A percentile compares a stretch with the other conserved stretches of the same genome.
Evolutionary conservation across 2,888 invertebrate species (phyloP).

Genomic region (Alloplasta piceator): DNA sequence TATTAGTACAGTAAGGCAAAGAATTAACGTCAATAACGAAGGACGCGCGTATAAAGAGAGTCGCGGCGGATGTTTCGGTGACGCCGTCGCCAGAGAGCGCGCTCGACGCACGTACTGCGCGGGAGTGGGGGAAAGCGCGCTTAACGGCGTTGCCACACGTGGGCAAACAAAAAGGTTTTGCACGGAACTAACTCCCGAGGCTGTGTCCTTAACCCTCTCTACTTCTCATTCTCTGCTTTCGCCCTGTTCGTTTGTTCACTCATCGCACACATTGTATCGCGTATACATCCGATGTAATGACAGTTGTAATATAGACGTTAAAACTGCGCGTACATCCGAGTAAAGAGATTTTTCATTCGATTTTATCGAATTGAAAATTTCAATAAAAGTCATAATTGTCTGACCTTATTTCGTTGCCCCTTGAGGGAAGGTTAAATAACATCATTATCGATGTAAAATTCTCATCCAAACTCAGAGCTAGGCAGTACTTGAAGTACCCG

Average conservation of each 20-base stretch:
- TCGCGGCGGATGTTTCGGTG: constrained; percentile 2
- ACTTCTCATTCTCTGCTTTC: constrained; percentile 24
- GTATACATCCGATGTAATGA: constrained; percentile 1
- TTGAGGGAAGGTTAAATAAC: too few species aligned
- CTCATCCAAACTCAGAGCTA: too few species aligned
- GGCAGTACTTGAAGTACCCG: too few species aligned
- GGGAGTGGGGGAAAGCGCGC: constrained; percentile 29
- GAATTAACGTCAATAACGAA: constrained; percentile 72
- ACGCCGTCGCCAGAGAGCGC: constrained; percentile 27
- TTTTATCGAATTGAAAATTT: too few species aligned
- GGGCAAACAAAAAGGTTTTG: constrained; percentile 69
- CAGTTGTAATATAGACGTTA: constrained; percentile 16
- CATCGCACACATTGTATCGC: constrained; percentile 2
- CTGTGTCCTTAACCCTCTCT: constrained; percentile 63
- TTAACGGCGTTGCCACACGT: constrained; percentile 53
- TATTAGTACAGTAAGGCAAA: constrained; percentile 50
- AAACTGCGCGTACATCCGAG: neutral
- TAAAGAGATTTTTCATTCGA: too few species aligned
- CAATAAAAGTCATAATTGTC: too few species aligned
- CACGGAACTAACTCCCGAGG: constrained; percentile 68
- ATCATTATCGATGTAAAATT: too few species aligned
- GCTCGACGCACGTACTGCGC: neutral
- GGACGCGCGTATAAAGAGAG: constrained; percentile 38
- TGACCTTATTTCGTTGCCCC: too few species aligned
- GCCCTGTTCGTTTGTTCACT: constrained; percentile 31